phyloP scores from a whole-genome alignment of 1,140 invertebrate genomes.

The Cherax quadricarinatus region DNA sequence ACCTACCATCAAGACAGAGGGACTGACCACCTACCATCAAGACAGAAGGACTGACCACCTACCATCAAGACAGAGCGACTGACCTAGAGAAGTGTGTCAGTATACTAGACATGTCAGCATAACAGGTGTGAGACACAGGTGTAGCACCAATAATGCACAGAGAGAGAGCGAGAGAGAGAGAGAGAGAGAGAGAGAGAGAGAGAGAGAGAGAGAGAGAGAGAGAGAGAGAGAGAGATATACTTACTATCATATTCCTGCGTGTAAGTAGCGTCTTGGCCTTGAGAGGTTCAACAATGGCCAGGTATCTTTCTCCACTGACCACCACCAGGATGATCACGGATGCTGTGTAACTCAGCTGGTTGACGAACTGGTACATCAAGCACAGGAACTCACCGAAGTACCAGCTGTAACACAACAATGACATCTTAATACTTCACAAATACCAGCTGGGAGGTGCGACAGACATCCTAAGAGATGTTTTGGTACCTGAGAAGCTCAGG shows the following conservation, averaged over 20 bases:
- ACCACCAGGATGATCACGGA: conserved; percentile 89
- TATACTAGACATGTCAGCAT: too few relatives aligned
- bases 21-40: too few relatives aligned
- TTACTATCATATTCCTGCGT: conserved; percentile 68
- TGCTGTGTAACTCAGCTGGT: conserved; percentile 87
- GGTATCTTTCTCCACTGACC: conserved; percentile 87
- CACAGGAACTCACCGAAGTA: conserved; percentile 87
- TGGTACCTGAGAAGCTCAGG: neutral
- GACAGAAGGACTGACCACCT: too few relatives aligned
- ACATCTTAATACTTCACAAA: neutral
- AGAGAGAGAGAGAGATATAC: neutral
- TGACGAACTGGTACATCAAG: conserved; percentile 90
- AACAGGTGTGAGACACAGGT: too few relatives aligned
- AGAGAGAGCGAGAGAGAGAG: conserved; percentile 15
- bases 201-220: neutral
- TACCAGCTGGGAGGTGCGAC: neutral
- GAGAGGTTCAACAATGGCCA: conserved; percentile 87
- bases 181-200: neutral
- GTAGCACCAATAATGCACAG: too few relatives aligned
- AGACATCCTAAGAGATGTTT: neutral
- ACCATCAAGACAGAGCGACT: too few relatives aligned
- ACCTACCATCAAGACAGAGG: too few relatives aligned
- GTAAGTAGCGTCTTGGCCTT: conserved; percentile 64
- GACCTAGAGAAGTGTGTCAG: too few relatives aligned
- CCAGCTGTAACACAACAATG: conserved; percentile 80